Base-by-base conservation (phyloP, 2,888 invertebrate species). In the Julus scanicus region DNA sequence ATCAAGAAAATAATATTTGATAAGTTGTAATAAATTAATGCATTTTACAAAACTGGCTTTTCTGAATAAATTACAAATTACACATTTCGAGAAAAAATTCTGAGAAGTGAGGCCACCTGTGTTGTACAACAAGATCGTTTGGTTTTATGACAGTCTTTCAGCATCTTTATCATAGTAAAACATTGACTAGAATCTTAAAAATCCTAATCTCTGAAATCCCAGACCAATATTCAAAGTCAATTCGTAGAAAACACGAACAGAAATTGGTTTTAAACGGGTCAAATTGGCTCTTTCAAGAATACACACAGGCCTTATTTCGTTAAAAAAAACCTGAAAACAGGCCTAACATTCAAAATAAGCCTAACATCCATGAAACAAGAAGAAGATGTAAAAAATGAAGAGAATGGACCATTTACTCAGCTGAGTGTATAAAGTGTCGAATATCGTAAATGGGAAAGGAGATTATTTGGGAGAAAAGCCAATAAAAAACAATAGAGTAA, bases 401-500 rank as follows among this genome's bases (percentile, higher is more conserved):
- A 15, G 53, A 53, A 53, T 53, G 53, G 53, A 53, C 53, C 53
- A 53, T 17, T 53, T 53, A 53, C 15, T 53, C 53, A 17, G 53
- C 13, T 2, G 53, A 13, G 17, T 53, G 53, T 53, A 13, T 13
- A 49, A 49, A 53, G 17, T 13, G 53, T 17, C 53, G 13, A 13
- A 13, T 17, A 53, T 17, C 53, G 11, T 4, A 13, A 53, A 53
- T 53, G 1, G 53, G 17, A 53, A 53, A 53, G 53, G 53, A 53
- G 53, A 53, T 53, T 53, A 3, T 44, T 13, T 13, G 1, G 53
- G 29, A n/a, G 11, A 11, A 29, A 29, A 71, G 9, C 29, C 71
- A 71, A 71, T 71, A 71, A 71, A 71, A 71, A 71, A 71, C 3
- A n/a, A 20, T 13, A 29, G 71, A 71, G 29, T 71, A 71, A 71